Evolutionary conservation across 1,140 invertebrate species (phyloP).

Genomic region (Bombus impatiens): DNA sequence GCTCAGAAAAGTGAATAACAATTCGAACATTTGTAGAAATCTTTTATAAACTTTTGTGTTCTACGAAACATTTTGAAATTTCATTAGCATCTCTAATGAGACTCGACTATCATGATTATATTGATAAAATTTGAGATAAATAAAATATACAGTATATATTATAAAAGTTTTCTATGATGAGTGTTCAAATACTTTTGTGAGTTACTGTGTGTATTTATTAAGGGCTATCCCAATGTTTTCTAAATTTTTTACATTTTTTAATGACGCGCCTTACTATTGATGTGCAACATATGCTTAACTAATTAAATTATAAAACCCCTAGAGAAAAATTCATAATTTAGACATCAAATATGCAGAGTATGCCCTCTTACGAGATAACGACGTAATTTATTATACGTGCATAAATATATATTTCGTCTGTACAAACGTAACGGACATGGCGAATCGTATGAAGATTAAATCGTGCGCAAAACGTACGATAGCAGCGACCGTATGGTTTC

Average conservation of each 20-base stretch:
- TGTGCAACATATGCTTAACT: background rate
- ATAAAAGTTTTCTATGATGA: too few species aligned
- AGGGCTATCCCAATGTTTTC: background rate
- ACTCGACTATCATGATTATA: too few species aligned
- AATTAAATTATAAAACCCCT: background rate
- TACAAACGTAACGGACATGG: background rate
- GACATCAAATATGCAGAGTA: constrained; percentile 10
- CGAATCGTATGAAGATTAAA: background rate
- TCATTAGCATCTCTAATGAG: too few species aligned
- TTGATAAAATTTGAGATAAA: too few species aligned
- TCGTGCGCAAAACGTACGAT: constrained; percentile 1
- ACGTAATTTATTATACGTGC: background rate
- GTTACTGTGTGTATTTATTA: background rate
- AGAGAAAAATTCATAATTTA: background rate
- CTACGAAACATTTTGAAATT: background rate
- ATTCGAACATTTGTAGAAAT: too few species aligned
- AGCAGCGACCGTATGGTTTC: background rate
- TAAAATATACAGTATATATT: too few species aligned
- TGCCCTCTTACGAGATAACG: constrained; percentile 5
- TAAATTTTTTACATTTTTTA: constrained; percentile 17
- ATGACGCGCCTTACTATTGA: background rate
- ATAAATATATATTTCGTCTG: background rate
- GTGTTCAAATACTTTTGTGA: too few species aligned
- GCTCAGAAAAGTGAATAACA: too few species aligned
- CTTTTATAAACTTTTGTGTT: background rate